Percentiles rank a stretch among this genome's conserved stretches.
These are phyloP conservation scores for Cecropterus lyciades DNA, from an alignment of 1,140 invertebrate species.

Conservation along the genomic window DNA sequence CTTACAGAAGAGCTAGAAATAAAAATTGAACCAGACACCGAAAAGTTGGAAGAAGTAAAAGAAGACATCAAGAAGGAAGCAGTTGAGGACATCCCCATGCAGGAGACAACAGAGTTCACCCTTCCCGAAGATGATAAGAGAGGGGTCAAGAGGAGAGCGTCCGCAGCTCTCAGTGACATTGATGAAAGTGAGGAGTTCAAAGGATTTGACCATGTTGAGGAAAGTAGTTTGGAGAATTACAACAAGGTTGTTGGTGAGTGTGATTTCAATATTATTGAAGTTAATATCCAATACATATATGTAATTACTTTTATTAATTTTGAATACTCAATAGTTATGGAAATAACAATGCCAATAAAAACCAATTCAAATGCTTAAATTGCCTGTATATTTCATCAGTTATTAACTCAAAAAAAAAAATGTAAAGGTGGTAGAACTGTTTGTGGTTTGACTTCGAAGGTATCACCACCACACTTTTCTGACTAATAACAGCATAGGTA, in stretches of 20 bases:
- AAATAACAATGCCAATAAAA: too few species aligned
- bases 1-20: conserved; percentile 28
- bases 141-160: conserved; percentile 67
- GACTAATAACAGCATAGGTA: too few species aligned
- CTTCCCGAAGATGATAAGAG: conserved; percentile 42
- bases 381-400: too few species aligned
- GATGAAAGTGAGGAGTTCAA: conserved; percentile 64
- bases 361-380: too few species aligned
- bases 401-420: too few species aligned
- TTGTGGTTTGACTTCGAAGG: too few species aligned
- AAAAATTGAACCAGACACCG: conserved; percentile 27
- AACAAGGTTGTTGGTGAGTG: conserved; percentile 63
- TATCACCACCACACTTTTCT: too few species aligned
- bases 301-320: too few species aligned
- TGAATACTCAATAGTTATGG: too few species aligned
- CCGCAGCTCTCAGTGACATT: conserved; percentile 63
- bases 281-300: too few species aligned
- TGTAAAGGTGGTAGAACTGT: too few species aligned
- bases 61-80: conserved; percentile 7
- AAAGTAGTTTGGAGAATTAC: conserved; percentile 52
- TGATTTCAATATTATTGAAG: too few species aligned
- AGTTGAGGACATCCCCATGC: background rate
- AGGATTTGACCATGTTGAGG: conserved; percentile 60
- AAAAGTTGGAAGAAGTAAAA: conserved; percentile 15
- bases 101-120: conserved; percentile 6